Evolutionary conservation across 2,888 invertebrate species (phyloP).

Genomic region (Amblyjoppa proteus): DNA sequence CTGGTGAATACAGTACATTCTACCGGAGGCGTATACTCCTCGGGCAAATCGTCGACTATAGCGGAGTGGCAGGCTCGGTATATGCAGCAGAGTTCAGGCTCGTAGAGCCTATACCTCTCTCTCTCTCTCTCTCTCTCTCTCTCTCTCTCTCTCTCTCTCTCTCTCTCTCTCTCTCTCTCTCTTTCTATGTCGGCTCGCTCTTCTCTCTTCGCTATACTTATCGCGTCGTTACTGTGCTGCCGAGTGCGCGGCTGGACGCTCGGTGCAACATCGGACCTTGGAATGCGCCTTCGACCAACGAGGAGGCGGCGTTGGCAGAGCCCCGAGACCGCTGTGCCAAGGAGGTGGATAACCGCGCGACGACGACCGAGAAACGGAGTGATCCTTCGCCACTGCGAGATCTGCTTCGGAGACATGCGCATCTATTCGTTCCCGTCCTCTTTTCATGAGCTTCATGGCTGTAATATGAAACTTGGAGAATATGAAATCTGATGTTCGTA

Average conservation of each 20-base stretch:
- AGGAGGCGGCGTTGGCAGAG: constrained; percentile 59
- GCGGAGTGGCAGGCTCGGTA: constrained; percentile 11
- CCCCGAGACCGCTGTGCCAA: constrained; percentile 55
- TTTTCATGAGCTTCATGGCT: background rate
- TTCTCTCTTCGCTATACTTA: constrained; percentile 71
- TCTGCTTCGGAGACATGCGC: background rate
- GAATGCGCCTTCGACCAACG: constrained; percentile 65
- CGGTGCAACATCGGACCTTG: constrained; percentile 67
- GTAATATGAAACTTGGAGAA: background rate
- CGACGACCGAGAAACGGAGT: constrained; percentile 40
- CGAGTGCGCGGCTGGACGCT: constrained; percentile 59
- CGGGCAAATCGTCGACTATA: constrained; percentile 40
- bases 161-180: constrained; percentile 19
- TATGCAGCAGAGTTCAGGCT: constrained; percentile 25
- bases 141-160: constrained; percentile 19
- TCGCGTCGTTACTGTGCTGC: constrained; percentile 74
- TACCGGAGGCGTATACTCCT: constrained; percentile 43
- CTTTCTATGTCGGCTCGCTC: constrained; percentile 12
- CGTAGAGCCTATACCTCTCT: constrained; percentile 24
- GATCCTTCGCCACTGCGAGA: constrained; percentile 30
- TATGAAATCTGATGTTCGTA: too few relatives aligned
- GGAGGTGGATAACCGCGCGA: constrained; percentile 62
- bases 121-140: constrained; percentile 19
- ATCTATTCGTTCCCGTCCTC: constrained; percentile 10
- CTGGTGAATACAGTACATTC: constrained; percentile 36